Conservation (phyloP, 2,797 vertebrate species). For the Streptopelia turtur region DNA sequence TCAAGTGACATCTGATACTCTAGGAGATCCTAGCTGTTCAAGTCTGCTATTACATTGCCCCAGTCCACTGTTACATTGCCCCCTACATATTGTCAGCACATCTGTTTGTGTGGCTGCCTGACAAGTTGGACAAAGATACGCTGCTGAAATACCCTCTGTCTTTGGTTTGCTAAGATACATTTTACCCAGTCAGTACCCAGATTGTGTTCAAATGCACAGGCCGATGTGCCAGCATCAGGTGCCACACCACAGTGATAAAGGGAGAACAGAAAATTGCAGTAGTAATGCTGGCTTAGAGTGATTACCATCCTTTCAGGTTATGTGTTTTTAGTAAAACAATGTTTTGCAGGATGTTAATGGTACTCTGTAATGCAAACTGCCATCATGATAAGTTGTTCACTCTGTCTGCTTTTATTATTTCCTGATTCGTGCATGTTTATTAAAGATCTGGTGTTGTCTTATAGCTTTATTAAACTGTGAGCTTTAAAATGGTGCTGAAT, state of each 20-base stretch:
- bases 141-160: not conserved
- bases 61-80: fast-evolving
- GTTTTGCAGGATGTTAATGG: not conserved
- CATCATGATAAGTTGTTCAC: not conserved
- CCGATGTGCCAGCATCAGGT: not conserved
- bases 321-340: not conserved
- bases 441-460: not conserved
- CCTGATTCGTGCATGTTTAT: not conserved
- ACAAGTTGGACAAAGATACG: not conserved
- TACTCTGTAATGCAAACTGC: not conserved
- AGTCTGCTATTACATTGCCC: fast-evolving
- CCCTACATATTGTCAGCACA: not conserved
- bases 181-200: not conserved
- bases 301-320: not conserved
- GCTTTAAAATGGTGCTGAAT: fast-evolving
- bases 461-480: not conserved
- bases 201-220: not conserved
- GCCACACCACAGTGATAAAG: not conserved
- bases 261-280: not conserved
- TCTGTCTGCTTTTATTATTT: not conserved
- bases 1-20: not conserved
- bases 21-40: not conserved
- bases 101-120: not conserved
- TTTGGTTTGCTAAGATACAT: not conserved
- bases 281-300: not conserved